Base-by-base conservation (phyloP, 1,140 invertebrate species). In the Aphelenchoides fujianensis region DNA sequence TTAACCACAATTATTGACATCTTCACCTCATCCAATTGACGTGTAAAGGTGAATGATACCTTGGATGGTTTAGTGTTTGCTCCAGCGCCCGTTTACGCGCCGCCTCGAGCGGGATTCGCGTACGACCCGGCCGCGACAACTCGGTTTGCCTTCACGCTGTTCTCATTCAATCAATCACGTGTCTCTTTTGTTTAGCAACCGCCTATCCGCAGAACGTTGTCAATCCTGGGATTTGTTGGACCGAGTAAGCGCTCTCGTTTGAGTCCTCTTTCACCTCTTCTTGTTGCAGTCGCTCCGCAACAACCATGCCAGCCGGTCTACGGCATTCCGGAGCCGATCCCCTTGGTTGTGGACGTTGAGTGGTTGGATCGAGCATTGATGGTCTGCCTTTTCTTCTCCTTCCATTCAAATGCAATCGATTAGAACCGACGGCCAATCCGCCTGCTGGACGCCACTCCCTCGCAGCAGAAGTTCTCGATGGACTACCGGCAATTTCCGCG, bases 371-470 rank as follows among this genome's bases (percentile, higher is more conserved):
- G 74, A 27, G 30, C 73, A 57, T 35, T 23, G 16, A 34, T 66
- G 63, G 57, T 27, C 28, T n/a, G 57, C n/a, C n/a, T 30, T 34
- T 31, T 48, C 35, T 12, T 23, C 27, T 19, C 35, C 27, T 74
- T 9, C 2, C 16, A 37, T 67, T 64, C 27, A 67, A 23, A 19
- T 55, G n/a, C 2, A 31, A 35, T 16, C 28, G 37, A 37, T 66
- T 31, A 74, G 72, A 37, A 68, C 19, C 31, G 69, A n/a, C 52
- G 64, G 57, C 52, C 27, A 2, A 71, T 75, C 30, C 66, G 67
- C 48, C 31, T 75, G 9, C 28, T 75, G 30, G 74, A 75, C 53
- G 74, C 74, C 27, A 75, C 72, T 32, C 68, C 63, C 2, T 63
- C 74, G 31, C 57, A 77, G 59, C 72, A 34, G n/a, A 19, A 57